Evolutionary conservation across 2,797 vertebrate species (phyloP), one percentile per base, ranked within the genome.

Genomic region (Pseudochirops corinnae): DNA sequence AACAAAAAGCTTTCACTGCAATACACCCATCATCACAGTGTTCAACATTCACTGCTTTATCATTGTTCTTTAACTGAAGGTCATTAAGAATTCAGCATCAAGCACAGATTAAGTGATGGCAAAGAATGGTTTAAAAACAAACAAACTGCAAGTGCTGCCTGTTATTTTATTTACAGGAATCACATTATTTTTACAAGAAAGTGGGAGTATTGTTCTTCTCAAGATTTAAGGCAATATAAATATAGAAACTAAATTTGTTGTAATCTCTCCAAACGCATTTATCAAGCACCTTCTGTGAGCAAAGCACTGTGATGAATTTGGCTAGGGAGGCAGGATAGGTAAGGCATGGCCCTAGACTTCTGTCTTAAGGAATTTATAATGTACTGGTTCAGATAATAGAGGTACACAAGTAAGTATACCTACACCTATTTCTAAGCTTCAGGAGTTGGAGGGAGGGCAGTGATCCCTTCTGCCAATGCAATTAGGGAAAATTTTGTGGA

Each of bases 41-140:
- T 92, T 87, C 14, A 53, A 93, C 21, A 56, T 87, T 55, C 92
- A 52, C 56, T 28, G 52, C 55, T 28, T 29, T 90, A 0, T 55
- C 90, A 87, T 94, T 92, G 2, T 94, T 96, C 93, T 92, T 90
- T 92, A 82, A 55, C 56, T 96, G 13, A 93, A 11, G 5, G 26
- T 67, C 9, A 90, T 56, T 90, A 95, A 74, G 62, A 62, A 93
- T 95, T 95, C 46, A 96, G 11, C 92, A 90, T 87, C 60, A 93
- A 90, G 90, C 16, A 92, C 2, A 92, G 13, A 39, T 55, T 93
- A 97, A 96, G 6, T 55, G 21, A 46, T 92, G 53, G 13, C 13
- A 92, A 93, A 74, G 29, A 92, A 21, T 87, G 33, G 29, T 91
- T 24, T 24, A n/a, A 67, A 67, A 9, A 33, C 28, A 26, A 9